Evolutionary conservation across 2,888 invertebrate species (phyloP), one percentile per base, ranked within the genome.

Genomic region (Apomyelois bistriatella): DNA sequence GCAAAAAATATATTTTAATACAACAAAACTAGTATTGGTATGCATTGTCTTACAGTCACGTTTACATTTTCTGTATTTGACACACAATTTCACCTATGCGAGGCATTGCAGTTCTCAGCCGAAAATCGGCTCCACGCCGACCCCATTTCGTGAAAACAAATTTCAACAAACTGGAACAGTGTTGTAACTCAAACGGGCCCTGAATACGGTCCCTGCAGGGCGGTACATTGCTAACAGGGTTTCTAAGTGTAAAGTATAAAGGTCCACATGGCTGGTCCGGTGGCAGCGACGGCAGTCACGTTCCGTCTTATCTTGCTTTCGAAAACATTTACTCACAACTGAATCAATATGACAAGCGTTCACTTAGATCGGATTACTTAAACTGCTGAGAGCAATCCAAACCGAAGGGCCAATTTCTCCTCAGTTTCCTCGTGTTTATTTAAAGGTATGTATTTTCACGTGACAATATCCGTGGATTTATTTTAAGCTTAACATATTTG

Each of bases 341-440:
- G 77, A 81, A 79, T 83, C 82, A 84, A 86, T 85, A 84, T 82
- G 77, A 80, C 76, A 75, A 78, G 76, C 74, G 71, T 74, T 75
- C 78, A 74, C 79, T 79, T 70, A 74, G 74, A 77, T 72, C 70
- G 74, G 82, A 85, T 85, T 82, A 79, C 72, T 72, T 70, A 68
- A 73, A 66, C 68, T 56, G 67, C 43, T 54, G 46, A 46, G 46
- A 50, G 49, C 53, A 48, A 49, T 53, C 49, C 36, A 49, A 53
- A 54, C 50, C 49, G 46, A 53, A 53, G 49, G 35, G 48, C 41
- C 32, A 49, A 48, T 53, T 53, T 53, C 40, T 41, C 13, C 16
- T 50, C 32, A 40, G 32, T 50, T 50, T 40, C 28, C 38, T 30
- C 32, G 32, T 52, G 15, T 41, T 41, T 17, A 35, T 41, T 13